Evolutionary conservation across 1,140 invertebrate genomes (phyloP).

Genomic region (Hypsibius dujardini): DNA sequence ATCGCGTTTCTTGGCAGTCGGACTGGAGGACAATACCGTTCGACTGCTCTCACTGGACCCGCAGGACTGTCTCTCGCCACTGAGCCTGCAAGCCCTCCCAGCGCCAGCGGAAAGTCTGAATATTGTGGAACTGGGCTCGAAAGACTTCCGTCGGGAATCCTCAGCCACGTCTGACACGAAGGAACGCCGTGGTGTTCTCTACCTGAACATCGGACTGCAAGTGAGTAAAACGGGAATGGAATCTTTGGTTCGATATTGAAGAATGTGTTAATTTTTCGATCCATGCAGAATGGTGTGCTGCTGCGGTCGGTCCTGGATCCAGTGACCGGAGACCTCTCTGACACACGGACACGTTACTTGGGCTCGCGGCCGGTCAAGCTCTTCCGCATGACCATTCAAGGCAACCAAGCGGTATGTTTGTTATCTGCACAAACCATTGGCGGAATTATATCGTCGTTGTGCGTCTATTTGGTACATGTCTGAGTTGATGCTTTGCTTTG

Average conservation of each 20-base stretch:
- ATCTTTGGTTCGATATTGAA: no score
- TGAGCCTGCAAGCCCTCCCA: conserved; percentile 92
- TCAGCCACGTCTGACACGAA: conserved; percentile 37
- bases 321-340: conserved; percentile 85
- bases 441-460: no score
- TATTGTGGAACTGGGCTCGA: conserved; percentile 66
- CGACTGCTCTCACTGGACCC: conserved; percentile 92
- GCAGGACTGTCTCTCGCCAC: conserved; percentile 65
- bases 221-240: no score
- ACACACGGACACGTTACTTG: conserved; percentile 85
- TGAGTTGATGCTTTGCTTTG: no score
- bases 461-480: no score
- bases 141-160: conserved; percentile 24
- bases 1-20: conserved; percentile 89
- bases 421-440: no score
- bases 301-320: conserved; percentile 85
- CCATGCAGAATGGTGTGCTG: conserved; percentile 93
- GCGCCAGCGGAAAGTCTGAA: conserved; percentile 87
- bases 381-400: conserved; percentile 84
- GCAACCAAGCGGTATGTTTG: conserved; percentile 85
- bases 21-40: conserved; percentile 86
- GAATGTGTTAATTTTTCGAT: no score
- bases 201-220: conserved; percentile 88
- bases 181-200: conserved; percentile 50
- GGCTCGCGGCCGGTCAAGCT: conserved; percentile 87